A percentile compares a stretch with the other conserved stretches of the same genome.
Evolutionary conservation across 1,140 invertebrate genomes (phyloP).

Genomic region (Goniozus legneri): DNA sequence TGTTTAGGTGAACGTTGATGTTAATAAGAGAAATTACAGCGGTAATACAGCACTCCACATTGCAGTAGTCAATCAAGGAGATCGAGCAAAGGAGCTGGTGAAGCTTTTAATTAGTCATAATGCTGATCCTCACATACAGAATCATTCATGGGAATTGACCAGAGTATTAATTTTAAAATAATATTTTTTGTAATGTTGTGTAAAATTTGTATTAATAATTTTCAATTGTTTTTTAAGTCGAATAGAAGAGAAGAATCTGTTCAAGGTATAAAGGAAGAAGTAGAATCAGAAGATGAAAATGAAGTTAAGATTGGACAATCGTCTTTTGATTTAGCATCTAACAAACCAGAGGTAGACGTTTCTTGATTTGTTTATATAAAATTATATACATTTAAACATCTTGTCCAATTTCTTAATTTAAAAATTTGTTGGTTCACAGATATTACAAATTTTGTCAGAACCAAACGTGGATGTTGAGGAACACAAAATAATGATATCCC

Average conservation of each 20-base stretch:
- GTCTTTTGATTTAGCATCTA: conserved; percentile 40
- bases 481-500: conserved; percentile 9
- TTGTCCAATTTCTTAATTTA: background rate
- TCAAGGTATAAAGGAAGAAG: conserved; percentile 17
- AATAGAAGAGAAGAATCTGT: no score
- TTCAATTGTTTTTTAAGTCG: no score
- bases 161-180: no score
- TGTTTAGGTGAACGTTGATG: conserved; percentile 37
- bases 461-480: conserved; percentile 3
- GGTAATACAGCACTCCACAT: conserved; percentile 47
- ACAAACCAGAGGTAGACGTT: conserved; percentile 36
- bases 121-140: conserved; percentile 38
- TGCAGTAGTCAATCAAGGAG: conserved; percentile 37
- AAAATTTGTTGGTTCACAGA: conserved; percentile 19
- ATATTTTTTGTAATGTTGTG: no score
- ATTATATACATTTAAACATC: conserved; percentile 7
- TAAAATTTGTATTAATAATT: no score
- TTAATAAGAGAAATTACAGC: conserved; percentile 41
- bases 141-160: conserved; percentile 24
- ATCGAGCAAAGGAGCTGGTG: conserved; percentile 35
- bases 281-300: conserved; percentile 28
- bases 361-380: conserved; percentile 7
- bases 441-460: conserved; percentile 23
- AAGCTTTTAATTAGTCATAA: conserved; percentile 35
- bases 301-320: conserved; percentile 28